Evolutionary conservation across 2,113 vertebrate genomes (phyloP).

Genomic region (Petaurus breviceps): DNA sequence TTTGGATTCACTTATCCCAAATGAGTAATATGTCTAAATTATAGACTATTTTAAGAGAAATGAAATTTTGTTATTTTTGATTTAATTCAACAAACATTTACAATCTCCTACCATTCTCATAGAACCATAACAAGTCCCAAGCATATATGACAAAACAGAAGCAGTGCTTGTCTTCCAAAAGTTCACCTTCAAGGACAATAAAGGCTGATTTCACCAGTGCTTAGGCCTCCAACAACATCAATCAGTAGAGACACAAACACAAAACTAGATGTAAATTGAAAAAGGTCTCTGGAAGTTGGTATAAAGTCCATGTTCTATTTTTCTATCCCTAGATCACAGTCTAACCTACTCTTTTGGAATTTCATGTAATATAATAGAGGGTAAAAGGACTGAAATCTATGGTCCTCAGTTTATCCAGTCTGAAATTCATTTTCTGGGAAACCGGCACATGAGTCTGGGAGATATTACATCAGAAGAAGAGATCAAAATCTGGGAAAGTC

Average conservation of each 20-base stretch:
- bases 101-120: not conserved
- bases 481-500: no score
- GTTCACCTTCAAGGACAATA: not conserved
- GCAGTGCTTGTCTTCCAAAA: not conserved
- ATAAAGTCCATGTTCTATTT: not conserved
- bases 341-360: constrained; percentile 10
- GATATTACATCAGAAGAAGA: no score
- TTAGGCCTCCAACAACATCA: not conserved
- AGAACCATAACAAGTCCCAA: not conserved
- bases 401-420: no score
- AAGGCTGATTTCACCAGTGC: not conserved
- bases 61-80: constrained; percentile 38
- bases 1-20: constrained; percentile 12
- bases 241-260: not conserved
- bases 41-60: constrained; percentile 50
- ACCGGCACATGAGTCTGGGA: no score
- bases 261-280: not conserved
- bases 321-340: not conserved
- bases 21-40: constrained; percentile 25
- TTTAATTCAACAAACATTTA: not conserved
- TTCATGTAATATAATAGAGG: not conserved
- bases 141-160: not conserved
- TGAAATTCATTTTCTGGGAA: no score
- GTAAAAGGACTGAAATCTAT: no score
- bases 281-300: not conserved